These are phyloP conservation scores for Cossypha caffra DNA, from an alignment of 2,797 vertebrate genomes.

Conservation along the genomic window DNA sequence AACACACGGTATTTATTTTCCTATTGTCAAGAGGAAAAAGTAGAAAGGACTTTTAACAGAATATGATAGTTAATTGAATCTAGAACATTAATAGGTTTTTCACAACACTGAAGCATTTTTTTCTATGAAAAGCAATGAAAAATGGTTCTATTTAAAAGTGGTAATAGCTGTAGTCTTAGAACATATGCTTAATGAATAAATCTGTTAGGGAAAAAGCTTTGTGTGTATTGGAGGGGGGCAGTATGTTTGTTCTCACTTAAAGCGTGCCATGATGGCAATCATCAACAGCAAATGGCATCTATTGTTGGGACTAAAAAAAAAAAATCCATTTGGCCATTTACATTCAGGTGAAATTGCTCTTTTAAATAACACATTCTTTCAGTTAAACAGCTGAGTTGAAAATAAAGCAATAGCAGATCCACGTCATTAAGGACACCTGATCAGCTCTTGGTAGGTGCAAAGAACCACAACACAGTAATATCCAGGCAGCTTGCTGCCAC, in stretches of 20 bases:
- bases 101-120: slow-evolving; percentile 26
- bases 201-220: slow-evolving; percentile 38
- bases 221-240: slow-evolving; percentile 35
- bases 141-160: slow-evolving; percentile 53
- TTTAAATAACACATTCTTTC: neutral
- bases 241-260: slow-evolving; percentile 61
- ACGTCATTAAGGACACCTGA: neutral
- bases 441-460: neutral
- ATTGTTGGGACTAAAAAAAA: slow-evolving; percentile 7
- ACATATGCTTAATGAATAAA: slow-evolving; percentile 69
- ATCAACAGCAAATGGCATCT: slow-evolving; percentile 27
- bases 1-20: neutral
- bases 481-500: slow-evolving; percentile 16
- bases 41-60: slow-evolving; percentile 19
- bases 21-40: neutral
- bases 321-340: neutral
- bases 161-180: slow-evolving; percentile 63
- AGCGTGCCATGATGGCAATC: slow-evolving; percentile 6
- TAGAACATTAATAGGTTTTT: slow-evolving; percentile 38
- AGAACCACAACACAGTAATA: neutral
- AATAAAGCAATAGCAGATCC: neutral
- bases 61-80: slow-evolving; percentile 65
- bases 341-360: slow-evolving; percentile 16
- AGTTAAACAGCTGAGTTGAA: slow-evolving; percentile 2
- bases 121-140: slow-evolving; percentile 59